A percentile compares a stretch with the other conserved stretches of the same genome.
Conservation (phyloP, 2,888 invertebrate genomes). For the Eueremaeus valkanovi region DNA sequence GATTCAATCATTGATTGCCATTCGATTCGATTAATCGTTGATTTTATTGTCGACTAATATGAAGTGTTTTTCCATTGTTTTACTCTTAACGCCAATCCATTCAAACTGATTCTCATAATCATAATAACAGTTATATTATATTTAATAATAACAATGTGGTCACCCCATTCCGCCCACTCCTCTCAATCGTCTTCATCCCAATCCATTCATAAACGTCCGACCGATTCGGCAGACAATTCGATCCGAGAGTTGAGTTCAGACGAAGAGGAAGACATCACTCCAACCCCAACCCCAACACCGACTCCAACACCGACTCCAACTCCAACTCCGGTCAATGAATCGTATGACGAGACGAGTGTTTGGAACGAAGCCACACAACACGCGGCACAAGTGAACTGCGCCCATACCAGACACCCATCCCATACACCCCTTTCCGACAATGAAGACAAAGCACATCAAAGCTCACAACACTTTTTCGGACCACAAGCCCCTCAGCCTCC, state of each 20-base stretch:
- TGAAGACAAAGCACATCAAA: neutral
- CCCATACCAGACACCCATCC: neutral
- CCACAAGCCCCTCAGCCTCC: neutral
- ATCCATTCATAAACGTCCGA: neutral
- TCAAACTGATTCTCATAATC: neutral
- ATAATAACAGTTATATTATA: neutral
- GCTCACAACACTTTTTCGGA: neutral
- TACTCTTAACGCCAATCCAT: neutral
- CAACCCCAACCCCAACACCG: no score
- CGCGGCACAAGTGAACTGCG: neutral
- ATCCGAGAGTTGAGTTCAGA: slow-evolving; percentile 6
- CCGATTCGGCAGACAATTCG: slow-evolving; percentile 16
- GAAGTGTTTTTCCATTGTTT: neutral
- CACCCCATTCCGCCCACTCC: neutral
- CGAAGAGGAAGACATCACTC: slow-evolving; percentile 17
- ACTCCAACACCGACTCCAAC: no score
- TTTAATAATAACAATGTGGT: neutral
- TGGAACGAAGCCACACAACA: slow-evolving; percentile 4
- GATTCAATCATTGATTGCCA: neutral
- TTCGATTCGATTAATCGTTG: neutral
- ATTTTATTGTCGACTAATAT: neutral
- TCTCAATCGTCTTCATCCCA: slow-evolving; percentile 11
- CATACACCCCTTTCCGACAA: neutral
- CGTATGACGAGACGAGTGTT: neutral
- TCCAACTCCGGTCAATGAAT: slow-evolving; percentile 21